Percentiles rank a stretch among this genome's conserved stretches.
phyloP scores from a whole-genome alignment of 2,797 vertebrate species.

The Chiloscyllium punctatum region DNA sequence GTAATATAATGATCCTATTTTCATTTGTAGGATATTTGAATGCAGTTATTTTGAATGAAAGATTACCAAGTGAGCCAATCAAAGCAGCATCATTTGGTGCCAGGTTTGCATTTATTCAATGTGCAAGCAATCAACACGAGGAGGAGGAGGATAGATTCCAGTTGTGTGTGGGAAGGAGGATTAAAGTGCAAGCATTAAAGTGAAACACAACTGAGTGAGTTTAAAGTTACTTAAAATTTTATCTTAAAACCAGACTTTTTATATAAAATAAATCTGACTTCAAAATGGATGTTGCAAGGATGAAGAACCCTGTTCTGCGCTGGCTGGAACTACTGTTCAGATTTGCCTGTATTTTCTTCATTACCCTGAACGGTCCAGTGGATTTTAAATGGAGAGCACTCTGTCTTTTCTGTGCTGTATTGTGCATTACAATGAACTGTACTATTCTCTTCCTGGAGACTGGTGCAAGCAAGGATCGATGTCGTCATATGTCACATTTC shows the following conservation, averaged over 20 bases:
- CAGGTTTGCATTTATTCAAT: not conserved
- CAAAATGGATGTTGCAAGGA: not conserved
- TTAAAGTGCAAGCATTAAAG: not conserved
- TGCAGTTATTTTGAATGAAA: constrained; percentile 16
- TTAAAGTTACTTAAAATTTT: not conserved
- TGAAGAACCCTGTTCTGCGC: constrained; percentile 4
- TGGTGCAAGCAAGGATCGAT: constrained; percentile 23
- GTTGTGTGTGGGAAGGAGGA: not conserved
- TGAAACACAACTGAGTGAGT: not conserved
- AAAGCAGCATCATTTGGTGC: constrained; percentile 16
- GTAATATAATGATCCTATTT: constrained; percentile 13
- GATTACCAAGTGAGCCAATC: constrained; percentile 8
- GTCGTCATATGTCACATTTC: constrained; percentile 29
- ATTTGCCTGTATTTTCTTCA: not conserved
- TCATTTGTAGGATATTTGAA: not conserved
- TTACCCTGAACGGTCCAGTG: not conserved
- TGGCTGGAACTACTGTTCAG: constrained; percentile 25
- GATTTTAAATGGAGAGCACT: constrained; percentile 15
- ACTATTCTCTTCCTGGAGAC: constrained; percentile 34
- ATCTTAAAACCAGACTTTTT: constrained; percentile 5
- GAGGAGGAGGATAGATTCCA: not conserved
- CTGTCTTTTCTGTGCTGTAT: constrained; percentile 28
- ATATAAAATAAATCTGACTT: not conserved
- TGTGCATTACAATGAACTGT: constrained; percentile 30
- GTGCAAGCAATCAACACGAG: not conserved